Evolutionary conservation across 2,888 invertebrate species (phyloP).

Genomic region (Hedya salicella): DNA sequence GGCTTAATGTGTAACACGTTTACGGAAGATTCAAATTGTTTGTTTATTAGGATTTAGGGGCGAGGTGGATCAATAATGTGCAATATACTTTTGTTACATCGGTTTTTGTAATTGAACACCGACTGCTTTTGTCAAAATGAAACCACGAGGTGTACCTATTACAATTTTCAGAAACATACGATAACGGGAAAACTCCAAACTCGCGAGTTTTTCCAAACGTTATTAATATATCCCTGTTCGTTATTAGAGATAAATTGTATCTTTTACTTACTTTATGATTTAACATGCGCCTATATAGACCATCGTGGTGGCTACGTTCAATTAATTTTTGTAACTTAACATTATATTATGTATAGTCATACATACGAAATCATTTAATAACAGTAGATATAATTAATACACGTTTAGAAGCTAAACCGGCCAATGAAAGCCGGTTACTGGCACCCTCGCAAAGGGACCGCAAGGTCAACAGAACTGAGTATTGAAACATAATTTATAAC

Average conservation of each 20-base stretch:
- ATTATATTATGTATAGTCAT: too few species aligned
- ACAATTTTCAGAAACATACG: too few species aligned
- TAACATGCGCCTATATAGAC: too few species aligned
- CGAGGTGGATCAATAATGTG: slow-evolving; percentile 18
- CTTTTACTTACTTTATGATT: too few species aligned
- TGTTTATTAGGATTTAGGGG: slow-evolving; percentile 42
- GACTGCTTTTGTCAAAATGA: too few species aligned
- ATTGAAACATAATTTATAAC: slow-evolving; percentile 60
- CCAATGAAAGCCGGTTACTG: not conserved
- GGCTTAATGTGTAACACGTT: slow-evolving; percentile 52
- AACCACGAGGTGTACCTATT: too few species aligned
- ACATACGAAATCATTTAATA: not conserved
- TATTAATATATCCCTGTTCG: too few species aligned
- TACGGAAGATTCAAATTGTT: slow-evolving; percentile 49
- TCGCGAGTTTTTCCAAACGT: too few species aligned
- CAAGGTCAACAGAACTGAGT: slow-evolving; percentile 64
- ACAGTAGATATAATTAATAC: not conserved
- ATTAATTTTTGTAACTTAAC: too few species aligned
- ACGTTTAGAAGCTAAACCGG: slow-evolving; percentile 7
- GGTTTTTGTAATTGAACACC: not conserved
- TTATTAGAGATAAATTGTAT: too few species aligned
- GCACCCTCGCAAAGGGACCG: slow-evolving; percentile 55
- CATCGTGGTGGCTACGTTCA: too few species aligned
- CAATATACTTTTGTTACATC: not conserved
- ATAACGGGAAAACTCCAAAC: too few species aligned